These are phyloP conservation scores for Parasteatoda lunata DNA, from an alignment of 2,888 invertebrate species.

Conservation along the genomic window DNA sequence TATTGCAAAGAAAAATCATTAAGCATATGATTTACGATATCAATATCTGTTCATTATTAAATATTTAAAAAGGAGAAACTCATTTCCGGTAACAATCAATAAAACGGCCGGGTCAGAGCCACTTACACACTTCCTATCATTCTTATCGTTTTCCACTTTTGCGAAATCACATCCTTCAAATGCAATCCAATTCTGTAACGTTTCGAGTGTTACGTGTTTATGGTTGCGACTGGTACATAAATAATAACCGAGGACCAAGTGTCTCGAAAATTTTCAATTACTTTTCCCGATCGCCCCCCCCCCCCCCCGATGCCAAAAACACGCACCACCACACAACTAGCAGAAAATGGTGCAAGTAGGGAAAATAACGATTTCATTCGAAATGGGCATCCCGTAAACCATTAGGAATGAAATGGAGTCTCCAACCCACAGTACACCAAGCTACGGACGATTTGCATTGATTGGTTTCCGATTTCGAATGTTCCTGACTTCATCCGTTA, in stretches of 20 bases:
- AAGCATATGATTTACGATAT: too few relatives aligned
- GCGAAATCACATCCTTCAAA: too few relatives aligned
- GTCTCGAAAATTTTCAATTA: background rate
- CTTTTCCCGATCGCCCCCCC: background rate
- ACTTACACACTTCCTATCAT: too few relatives aligned
- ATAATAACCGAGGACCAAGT: background rate
- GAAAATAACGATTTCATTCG: conserved; percentile 19
- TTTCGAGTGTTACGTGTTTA: too few relatives aligned
- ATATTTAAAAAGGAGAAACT: too few relatives aligned
- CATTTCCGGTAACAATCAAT: too few relatives aligned
- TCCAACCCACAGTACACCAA: background rate
- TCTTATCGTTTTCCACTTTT: too few relatives aligned
- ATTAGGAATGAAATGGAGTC: conserved; percentile 20
- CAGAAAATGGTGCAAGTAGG: background rate
- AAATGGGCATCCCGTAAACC: conserved; percentile 18
- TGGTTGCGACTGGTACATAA: background rate
- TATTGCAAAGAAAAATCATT: too few relatives aligned
- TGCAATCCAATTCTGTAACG: too few relatives aligned
- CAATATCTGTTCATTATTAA: too few relatives aligned
- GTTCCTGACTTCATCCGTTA: conserved; percentile 12
- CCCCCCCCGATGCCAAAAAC: background rate
- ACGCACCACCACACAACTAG: background rate
- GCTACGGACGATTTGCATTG: conserved; percentile 32
- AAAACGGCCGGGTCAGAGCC: too few relatives aligned
- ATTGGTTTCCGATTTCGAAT: conserved; percentile 18